phyloP scores from a whole-genome alignment of 53 echinoderm and acorn worm species.

The Patiria pectinifera region DNA sequence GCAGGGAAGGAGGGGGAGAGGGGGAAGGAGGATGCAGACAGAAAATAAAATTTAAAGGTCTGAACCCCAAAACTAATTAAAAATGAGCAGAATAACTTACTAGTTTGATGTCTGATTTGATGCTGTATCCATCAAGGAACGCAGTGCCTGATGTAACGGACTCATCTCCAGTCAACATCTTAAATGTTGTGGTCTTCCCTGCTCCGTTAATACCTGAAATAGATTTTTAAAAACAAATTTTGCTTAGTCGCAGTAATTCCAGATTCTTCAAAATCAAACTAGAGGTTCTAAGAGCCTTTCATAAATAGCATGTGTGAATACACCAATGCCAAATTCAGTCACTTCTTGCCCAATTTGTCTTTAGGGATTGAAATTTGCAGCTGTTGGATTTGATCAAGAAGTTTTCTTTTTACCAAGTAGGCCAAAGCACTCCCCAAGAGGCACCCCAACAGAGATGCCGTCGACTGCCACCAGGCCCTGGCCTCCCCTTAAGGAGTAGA shows the following conservation, averaged over 20 bases:
- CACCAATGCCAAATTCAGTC: too few species aligned
- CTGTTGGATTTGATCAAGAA: not conserved
- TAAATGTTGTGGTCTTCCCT: slow-evolving; percentile 88
- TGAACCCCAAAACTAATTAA: too few species aligned
- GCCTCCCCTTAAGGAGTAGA: slow-evolving; percentile 73
- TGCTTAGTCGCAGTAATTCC: too few species aligned
- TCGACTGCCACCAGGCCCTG: slow-evolving; percentile 80
- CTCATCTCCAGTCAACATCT: slow-evolving; percentile 91
- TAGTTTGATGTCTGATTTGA: slow-evolving; percentile 72
- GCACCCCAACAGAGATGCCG: slow-evolving; percentile 77
- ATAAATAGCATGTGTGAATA: too few species aligned
- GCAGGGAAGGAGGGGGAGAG: too few species aligned
- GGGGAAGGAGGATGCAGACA: too few species aligned
- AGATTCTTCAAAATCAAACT: too few species aligned
- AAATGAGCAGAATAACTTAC: slow-evolving; percentile 44
- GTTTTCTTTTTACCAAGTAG: slow-evolving; percentile 62
- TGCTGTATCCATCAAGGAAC: slow-evolving; percentile 76
- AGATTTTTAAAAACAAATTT: not conserved
- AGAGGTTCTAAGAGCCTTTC: too few species aligned
- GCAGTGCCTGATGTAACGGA: slow-evolving; percentile 72
- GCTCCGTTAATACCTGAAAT: slow-evolving; percentile 79
- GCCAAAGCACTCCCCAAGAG: slow-evolving; percentile 89
- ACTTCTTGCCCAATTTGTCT: too few species aligned
- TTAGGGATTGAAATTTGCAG: not conserved
- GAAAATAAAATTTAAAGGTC: too few species aligned